Evolutionary conservation across 2,888 invertebrate genomes (phyloP).

Genomic region (Drosophila quasianomalipes): DNA sequence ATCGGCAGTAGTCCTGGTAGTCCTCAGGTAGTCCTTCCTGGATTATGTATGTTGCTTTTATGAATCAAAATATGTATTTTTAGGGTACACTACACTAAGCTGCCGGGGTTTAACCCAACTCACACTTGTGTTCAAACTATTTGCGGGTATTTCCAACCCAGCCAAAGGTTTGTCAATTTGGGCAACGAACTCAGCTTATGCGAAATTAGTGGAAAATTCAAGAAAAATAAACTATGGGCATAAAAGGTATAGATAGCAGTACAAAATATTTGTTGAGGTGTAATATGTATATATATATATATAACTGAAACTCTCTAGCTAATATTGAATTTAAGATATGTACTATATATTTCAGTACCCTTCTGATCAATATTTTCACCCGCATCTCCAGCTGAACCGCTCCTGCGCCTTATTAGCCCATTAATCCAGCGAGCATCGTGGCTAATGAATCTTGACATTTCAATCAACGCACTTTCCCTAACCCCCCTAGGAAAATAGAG

Average conservation of each 20-base stretch:
- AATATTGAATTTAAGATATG: background rate
- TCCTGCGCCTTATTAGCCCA: constrained; percentile 38
- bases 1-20: constrained; percentile 12
- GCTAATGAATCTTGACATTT: constrained; percentile 82
- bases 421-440: constrained; percentile 30
- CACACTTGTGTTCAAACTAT: constrained; percentile 63
- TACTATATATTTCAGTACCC: background rate
- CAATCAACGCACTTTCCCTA: constrained; percentile 66
- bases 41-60: constrained; percentile 51
- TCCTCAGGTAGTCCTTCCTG: constrained; percentile 57
- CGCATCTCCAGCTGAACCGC: constrained; percentile 45
- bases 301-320: too few relatives aligned
- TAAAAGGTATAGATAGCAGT: too few relatives aligned
- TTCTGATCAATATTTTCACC: constrained; percentile 1
- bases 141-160: constrained; percentile 53
- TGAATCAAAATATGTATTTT: constrained; percentile 55
- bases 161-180: background rate
- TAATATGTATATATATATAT: too few relatives aligned
- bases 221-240: background rate
- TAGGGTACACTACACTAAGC: constrained; percentile 25
- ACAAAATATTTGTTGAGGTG: background rate
- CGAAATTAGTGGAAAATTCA: constrained; percentile 11
- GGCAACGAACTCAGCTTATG: background rate
- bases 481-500: background rate
- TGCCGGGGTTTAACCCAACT: constrained; percentile 44